Evolutionary conservation across 2,113 vertebrate genomes (phyloP).

Genomic region (Oreotragus oreotragus): DNA sequence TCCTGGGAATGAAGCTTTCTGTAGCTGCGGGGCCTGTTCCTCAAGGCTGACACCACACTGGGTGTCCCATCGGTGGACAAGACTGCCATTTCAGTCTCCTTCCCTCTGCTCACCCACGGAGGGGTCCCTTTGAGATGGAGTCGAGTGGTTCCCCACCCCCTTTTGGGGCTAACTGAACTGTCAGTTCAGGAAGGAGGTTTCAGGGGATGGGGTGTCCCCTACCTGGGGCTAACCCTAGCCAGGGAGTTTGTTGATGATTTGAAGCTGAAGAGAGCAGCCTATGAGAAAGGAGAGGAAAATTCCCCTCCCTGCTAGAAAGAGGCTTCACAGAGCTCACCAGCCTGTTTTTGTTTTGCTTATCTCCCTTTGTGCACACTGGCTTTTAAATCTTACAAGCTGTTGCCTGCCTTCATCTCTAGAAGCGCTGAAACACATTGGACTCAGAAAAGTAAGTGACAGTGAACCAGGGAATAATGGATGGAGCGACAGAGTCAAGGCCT

Average conservation of each 20-base stretch:
- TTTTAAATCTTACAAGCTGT: background rate
- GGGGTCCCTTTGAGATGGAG: background rate
- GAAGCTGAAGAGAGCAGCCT: background rate
- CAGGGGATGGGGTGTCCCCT: background rate
- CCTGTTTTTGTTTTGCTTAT: background rate
- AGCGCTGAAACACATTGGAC: slow-evolving; percentile 60
- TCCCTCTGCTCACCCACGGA: rapidly evolving
- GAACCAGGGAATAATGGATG: background rate
- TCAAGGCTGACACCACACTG: background rate
- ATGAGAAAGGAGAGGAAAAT: background rate
- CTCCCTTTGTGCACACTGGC: background rate
- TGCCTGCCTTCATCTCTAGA: slow-evolving; percentile 48
- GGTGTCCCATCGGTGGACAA: background rate
- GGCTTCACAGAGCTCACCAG: background rate
- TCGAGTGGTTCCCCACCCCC: background rate
- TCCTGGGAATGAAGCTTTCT: rapidly evolving
- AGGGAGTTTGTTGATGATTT: background rate
- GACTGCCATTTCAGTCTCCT: background rate
- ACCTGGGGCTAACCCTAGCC: background rate
- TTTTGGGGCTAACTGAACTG: background rate
- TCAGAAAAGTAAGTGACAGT: background rate
- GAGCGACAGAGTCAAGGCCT: background rate
- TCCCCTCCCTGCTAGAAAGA: background rate
- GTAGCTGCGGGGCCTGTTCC: rapidly evolving
- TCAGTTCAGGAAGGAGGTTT: background rate